Percentiles rank a stretch among this genome's conserved stretches.
Conservation (phyloP, 2,888 invertebrate genomes). For the Heliconius erato region DNA sequence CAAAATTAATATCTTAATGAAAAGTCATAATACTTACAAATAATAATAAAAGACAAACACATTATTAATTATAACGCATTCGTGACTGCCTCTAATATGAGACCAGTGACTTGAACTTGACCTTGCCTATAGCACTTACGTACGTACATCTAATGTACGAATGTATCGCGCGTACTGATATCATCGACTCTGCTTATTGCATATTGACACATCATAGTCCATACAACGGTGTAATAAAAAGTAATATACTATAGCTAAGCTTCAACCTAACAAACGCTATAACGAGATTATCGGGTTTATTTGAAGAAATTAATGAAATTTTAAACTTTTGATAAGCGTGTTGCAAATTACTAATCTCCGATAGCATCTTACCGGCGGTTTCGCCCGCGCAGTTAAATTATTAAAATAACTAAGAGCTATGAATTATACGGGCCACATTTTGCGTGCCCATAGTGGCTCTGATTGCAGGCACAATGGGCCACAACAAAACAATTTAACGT, state of each 20-base stretch:
- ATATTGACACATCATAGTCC: background rate
- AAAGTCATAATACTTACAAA: no score
- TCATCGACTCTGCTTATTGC: conserved; percentile 17
- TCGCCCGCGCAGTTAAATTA: no score
- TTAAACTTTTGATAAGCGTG: background rate
- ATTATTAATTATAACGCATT: background rate
- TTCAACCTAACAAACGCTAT: background rate
- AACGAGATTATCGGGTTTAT: background rate
- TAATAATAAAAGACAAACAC: no score
- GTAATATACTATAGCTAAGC: background rate
- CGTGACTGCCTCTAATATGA: background rate
- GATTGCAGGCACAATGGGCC: no score
- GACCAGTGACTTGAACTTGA: conserved; percentile 5
- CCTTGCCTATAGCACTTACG: background rate
- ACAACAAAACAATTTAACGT: no score
- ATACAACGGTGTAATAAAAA: background rate
- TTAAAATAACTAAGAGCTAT: no score
- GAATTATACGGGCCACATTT: no score
- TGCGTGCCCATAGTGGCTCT: no score
- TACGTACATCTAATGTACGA: background rate
- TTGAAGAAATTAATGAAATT: background rate
- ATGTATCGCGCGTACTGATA: background rate
- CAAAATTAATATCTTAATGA: no score
- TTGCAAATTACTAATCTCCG: no score
- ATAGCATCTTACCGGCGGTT: no score